These are phyloP conservation scores for Andrena cerasifolii DNA, from an alignment of 1,140 invertebrate species.

Conservation along the genomic window DNA sequence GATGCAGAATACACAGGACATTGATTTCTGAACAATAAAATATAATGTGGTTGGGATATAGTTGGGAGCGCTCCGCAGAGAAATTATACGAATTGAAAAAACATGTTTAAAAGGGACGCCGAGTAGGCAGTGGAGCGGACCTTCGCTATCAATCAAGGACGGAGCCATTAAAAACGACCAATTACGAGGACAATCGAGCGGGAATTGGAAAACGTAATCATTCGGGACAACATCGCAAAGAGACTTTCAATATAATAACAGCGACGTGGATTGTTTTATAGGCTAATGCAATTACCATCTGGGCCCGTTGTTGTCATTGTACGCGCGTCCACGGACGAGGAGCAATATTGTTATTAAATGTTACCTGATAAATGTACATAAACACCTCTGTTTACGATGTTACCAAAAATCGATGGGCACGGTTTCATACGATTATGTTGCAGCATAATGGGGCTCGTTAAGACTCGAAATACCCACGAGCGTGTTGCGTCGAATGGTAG, in stretches of 20 bases:
- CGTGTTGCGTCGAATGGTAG: neutral
- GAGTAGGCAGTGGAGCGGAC: neutral
- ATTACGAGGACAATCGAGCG: neutral
- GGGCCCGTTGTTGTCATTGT: neutral
- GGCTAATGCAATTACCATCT: neutral
- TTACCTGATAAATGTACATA: neutral
- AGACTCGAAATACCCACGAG: neutral
- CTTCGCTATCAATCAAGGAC: neutral
- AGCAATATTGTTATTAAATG: slow-evolving; percentile 10
- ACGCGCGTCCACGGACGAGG: neutral
- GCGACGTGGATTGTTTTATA: neutral
- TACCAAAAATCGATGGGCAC: neutral
- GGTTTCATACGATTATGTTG: neutral
- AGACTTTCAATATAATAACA: neutral
- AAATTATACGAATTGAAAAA: neutral
- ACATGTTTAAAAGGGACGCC: neutral
- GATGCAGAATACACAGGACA: too few relatives aligned
- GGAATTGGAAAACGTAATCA: neutral
- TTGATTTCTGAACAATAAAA: too few relatives aligned
- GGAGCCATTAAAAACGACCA: neutral
- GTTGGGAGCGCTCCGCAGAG: neutral
- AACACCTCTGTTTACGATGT: neutral
- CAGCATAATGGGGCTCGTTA: neutral
- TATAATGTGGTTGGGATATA: too few relatives aligned
- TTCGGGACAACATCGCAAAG: neutral